These are phyloP conservation scores for Parambassis ranga DNA, from an alignment of 2,797 vertebrate genomes.

Conservation along the genomic window DNA sequence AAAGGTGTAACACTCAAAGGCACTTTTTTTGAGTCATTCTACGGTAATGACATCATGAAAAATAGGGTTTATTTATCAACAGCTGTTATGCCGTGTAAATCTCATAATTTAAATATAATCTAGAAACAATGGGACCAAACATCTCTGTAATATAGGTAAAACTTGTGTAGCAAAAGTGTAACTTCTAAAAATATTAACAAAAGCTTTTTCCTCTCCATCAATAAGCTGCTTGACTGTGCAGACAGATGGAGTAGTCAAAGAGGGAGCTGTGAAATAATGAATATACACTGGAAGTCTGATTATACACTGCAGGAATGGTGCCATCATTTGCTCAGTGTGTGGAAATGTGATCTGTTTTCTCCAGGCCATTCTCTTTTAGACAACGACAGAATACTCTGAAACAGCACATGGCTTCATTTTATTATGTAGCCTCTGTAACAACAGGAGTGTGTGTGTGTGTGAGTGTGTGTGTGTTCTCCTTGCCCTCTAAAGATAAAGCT, in stretches of 20 bases:
- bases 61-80: not conserved
- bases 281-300: not conserved
- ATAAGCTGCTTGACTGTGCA: not conserved
- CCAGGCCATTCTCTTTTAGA: not conserved
- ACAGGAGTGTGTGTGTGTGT: too few relatives aligned
- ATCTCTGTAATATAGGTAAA: not conserved
- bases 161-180: not conserved
- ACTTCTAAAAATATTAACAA: not conserved
- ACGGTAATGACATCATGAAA: not conserved
- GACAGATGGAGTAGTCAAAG: constrained; percentile 16
- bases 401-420: not conserved
- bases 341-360: constrained; percentile 1
- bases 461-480: not conserved
- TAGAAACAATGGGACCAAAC: not conserved
- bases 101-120: not conserved
- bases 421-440: not conserved
- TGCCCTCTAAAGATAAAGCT: constrained; percentile 23
- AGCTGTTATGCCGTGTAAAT: not conserved
- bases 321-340: constrained; percentile 3
- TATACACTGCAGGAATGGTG: constrained; percentile 1
- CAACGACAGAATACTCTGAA: not conserved
- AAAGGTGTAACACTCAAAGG: constrained; percentile 7
- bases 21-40: not conserved
- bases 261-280: not conserved
- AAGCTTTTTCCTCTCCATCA: constrained; percentile 2